These are phyloP conservation scores for Salticus scenicus DNA, from an alignment of 2,888 invertebrate genomes.

Conservation along the genomic window DNA sequence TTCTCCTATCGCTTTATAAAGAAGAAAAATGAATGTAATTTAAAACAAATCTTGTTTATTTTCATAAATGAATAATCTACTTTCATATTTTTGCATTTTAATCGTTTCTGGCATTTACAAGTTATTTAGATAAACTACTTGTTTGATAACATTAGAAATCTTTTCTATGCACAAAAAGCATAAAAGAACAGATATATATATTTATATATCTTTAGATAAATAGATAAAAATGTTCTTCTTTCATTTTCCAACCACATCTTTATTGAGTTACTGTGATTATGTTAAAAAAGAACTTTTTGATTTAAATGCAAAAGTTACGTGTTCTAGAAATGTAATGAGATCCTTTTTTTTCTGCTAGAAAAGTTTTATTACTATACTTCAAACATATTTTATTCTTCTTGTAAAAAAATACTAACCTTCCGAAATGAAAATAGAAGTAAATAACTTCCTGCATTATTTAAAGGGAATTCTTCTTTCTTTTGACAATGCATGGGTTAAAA, in stretches of 20 bases:
- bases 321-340: background rate
- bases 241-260: background rate
- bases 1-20: too few relatives aligned
- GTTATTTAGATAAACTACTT: background rate
- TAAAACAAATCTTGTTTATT: background rate
- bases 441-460: background rate
- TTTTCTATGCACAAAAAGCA: background rate
- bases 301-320: slow-evolving; percentile 4
- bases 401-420: background rate
- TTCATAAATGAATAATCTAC: background rate
- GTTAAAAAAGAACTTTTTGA: background rate
- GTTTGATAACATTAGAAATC: background rate
- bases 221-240: background rate
- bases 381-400: background rate
- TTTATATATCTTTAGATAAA: background rate
- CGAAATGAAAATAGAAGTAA: background rate
- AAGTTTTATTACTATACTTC: background rate
- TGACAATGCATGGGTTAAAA: background rate
- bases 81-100: slow-evolving; percentile 1
- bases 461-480: background rate
- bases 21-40: too few relatives aligned
- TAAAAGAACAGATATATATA: background rate
- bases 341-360: background rate
- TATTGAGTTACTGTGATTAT: slow-evolving; percentile 10
- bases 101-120: background rate